Base-by-base conservation (phyloP, 2,113 vertebrate species). In the Cavia aperea region DNA sequence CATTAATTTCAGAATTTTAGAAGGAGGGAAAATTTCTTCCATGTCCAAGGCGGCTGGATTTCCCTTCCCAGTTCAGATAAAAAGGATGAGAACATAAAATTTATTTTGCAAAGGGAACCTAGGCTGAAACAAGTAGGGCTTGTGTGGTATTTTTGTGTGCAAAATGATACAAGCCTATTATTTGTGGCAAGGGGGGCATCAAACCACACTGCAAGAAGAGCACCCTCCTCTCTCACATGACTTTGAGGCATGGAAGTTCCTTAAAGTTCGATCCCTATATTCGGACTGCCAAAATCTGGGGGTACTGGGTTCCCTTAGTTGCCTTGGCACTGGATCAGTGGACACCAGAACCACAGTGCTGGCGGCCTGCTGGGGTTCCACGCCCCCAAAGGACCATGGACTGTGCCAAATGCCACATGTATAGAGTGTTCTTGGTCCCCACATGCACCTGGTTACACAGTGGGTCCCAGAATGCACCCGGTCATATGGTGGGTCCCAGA, bases 331-430 rank as follows among this genome's bases (percentile, higher is more conserved):
- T 3, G n/a, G 75, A 77, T 21, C 21, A 16, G 8, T 0, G 2
- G 43, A 23, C 39, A 39, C 16, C 0, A 46, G 54, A 36, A 4
- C 0, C 12, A 3, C 0, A n/a, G 6, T 0, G 0, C 14, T 8
- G 68, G 54, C 11, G 19, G 2, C 26, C 54, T 1, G 6, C 56
- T 14, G 1, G 58, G 77, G 58, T 3, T 36, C 54, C 15, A 19
- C 24, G 11, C 19, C 51, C 1, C 29, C 0, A 0, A 54, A 78
- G 39, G 90, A 26, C 39, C 66, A 63, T 19, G 72, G 11, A 13
- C 16, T 60, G 54, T 18, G 24, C 56, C 39, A 19, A 7, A 39
- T 10, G 33, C 29, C 43, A 23, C 29, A 8, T 19, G 12, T 81
- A 43, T 39, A n/a, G 62, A 36, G 29, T 62, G 63, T 26, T 49